These are phyloP conservation scores for Meriones psammophilus DNA, from an alignment of 2,797 vertebrate genomes.

Conservation along the genomic window DNA sequence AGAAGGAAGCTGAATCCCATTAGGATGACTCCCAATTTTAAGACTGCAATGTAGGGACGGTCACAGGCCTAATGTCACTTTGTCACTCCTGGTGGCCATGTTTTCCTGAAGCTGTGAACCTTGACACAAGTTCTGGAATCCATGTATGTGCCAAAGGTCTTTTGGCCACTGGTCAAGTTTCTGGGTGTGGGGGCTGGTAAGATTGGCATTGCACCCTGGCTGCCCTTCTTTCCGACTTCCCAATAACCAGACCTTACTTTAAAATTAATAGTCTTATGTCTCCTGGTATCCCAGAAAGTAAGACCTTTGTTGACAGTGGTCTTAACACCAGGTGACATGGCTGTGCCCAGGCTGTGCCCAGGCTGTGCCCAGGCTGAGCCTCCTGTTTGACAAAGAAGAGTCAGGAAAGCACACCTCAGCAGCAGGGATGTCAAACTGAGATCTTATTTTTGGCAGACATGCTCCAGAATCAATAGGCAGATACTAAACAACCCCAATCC, in stretches of 20 bases:
- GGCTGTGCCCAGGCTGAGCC: constrained; percentile 46
- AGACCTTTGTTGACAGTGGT: not conserved
- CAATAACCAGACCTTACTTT: not conserved
- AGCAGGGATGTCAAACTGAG: not conserved
- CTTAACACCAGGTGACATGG: not conserved
- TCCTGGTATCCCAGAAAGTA: constrained; percentile 33
- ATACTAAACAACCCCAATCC: not conserved
- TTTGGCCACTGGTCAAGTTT: accelerated
- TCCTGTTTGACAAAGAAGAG: constrained; percentile 55
- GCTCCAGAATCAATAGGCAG: constrained; percentile 57
- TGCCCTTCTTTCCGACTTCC: not conserved
- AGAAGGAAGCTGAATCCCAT: accelerated
- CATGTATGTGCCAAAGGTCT: accelerated
- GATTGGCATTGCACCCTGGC: accelerated
- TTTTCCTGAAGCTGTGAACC: not conserved
- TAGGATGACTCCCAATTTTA: accelerated
- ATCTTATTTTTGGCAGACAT: constrained; percentile 44
- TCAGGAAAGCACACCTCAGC: not conserved
- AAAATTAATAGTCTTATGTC: not conserved
- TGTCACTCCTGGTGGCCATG: accelerated
- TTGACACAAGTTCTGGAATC: not conserved
- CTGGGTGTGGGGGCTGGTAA: not conserved
- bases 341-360: constrained; percentile 35
- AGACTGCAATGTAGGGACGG: not conserved
- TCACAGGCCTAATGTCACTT: accelerated